phyloP scores from a whole-genome alignment of 2,113 vertebrate species.

The Nycticryphes semicollaris region DNA sequence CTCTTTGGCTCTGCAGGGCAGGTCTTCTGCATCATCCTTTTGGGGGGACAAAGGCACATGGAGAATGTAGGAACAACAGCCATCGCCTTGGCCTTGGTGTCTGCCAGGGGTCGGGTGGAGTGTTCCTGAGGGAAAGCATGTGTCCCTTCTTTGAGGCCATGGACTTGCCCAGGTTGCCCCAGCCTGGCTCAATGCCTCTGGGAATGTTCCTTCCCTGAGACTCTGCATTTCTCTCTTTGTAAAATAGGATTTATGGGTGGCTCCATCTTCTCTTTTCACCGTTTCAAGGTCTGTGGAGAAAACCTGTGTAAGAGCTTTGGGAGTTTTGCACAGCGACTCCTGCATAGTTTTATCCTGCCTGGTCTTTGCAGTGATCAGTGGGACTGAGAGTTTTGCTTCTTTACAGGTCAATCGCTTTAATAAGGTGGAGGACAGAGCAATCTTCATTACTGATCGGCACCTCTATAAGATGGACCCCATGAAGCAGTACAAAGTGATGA shows the following conservation, averaged over 20 bases:
- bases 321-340: neutral
- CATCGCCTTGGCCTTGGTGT: neutral
- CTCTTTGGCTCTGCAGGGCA: neutral
- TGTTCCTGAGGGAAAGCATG: neutral
- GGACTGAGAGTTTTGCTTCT: neutral
- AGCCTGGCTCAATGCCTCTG: neutral
- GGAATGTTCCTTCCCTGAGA: neutral
- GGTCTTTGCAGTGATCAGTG: neutral
- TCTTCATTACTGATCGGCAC: conserved; percentile 96
- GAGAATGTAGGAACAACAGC: neutral
- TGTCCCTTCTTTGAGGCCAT: no score
- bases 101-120: neutral
- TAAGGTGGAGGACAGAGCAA: conserved; percentile 90
- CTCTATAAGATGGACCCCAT: conserved; percentile 97
- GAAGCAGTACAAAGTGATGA: conserved; percentile 97
- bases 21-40: neutral
- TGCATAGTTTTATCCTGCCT: neutral
- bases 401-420: conserved; percentile 94
- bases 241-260: neutral
- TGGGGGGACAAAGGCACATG: neutral
- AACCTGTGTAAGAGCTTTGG: neutral
- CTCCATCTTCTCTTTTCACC: neutral
- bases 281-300: neutral
- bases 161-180: neutral
- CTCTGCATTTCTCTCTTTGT: accelerated